Conservation (phyloP, 2,797 vertebrate genomes). For the Sebastes trivittatus region DNA sequence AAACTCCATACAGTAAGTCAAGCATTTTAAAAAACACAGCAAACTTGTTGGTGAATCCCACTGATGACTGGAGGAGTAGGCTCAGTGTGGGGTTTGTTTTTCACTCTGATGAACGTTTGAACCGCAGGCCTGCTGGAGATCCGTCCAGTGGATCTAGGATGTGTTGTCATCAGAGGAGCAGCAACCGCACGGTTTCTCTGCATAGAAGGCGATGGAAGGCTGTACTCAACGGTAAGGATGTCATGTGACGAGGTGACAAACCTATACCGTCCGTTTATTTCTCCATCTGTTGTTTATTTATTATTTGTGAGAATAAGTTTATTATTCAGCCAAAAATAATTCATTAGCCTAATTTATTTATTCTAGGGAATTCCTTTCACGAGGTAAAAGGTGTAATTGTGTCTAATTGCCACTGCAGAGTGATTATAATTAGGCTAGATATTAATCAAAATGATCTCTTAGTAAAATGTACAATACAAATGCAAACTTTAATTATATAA, state of each 20-base stretch:
- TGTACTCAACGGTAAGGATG: conserved; percentile 89
- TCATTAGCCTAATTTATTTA: neutral
- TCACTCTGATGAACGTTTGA: conserved; percentile 8
- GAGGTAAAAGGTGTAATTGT: neutral
- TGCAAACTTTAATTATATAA: neutral
- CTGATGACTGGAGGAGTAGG: neutral
- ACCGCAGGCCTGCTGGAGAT: conserved; percentile 91
- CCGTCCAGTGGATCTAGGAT: conserved; percentile 85
- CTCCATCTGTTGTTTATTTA: neutral
- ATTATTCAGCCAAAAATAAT: neutral
- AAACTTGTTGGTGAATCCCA: neutral
- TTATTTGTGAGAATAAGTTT: neutral
- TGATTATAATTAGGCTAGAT: neutral
- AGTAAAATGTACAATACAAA: neutral
- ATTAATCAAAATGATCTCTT: neutral
- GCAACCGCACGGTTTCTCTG: conserved; percentile 89
- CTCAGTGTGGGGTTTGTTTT: neutral
- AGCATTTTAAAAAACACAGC: neutral
- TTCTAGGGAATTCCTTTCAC: neutral
- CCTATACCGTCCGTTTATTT: neutral
- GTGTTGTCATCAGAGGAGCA: conserved; percentile 91
- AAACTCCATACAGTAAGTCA: conserved; percentile 89
- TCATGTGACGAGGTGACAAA: neutral
- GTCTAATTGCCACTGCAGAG: neutral
- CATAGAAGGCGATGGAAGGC: conserved; percentile 85